A percentile compares a stretch with the other conserved stretches of the same genome.
These are phyloP conservation scores for Acrocephalus arundinaceus DNA, from an alignment of 2,113 vertebrate genomes.

Conservation along the genomic window DNA sequence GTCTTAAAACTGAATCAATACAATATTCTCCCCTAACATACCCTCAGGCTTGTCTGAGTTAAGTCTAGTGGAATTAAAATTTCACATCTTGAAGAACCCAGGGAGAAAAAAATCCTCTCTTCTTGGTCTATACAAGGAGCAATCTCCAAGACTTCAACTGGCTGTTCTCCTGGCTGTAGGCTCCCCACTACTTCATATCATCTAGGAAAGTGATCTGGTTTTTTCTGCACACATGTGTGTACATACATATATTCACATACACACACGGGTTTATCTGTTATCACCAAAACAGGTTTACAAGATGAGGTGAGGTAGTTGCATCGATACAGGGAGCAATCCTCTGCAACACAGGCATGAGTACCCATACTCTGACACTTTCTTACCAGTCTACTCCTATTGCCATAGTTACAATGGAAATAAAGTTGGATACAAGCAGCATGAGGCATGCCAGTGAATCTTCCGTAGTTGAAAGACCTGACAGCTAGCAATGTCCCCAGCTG, in stretches of 20 bases:
- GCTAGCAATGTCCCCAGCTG: not conserved
- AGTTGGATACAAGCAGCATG: not conserved
- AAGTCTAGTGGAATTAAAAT: not conserved
- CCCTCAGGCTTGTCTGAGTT: not conserved
- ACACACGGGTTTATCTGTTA: not conserved
- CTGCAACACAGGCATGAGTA: not conserved
- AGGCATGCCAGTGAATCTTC: not conserved
- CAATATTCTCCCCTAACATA: not conserved
- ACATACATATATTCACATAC: not conserved
- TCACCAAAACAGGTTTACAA: not conserved
- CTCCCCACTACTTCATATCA: not conserved
- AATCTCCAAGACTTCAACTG: not conserved
- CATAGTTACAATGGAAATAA: constrained; percentile 22
- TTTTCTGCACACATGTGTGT: not conserved
- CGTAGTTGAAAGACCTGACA: not conserved
- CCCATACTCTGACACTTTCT: not conserved
- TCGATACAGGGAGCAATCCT: not conserved
- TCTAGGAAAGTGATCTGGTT: not conserved
- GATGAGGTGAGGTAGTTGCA: not conserved
- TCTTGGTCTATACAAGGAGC: not conserved
- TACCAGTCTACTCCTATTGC: not conserved
- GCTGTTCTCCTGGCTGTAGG: not conserved
- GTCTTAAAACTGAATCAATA: not conserved
- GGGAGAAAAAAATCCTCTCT: not conserved
- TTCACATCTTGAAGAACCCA: not conserved